Evolutionary conservation across 2,888 invertebrate species (phyloP).

Genomic region (Agrotis puta): DNA sequence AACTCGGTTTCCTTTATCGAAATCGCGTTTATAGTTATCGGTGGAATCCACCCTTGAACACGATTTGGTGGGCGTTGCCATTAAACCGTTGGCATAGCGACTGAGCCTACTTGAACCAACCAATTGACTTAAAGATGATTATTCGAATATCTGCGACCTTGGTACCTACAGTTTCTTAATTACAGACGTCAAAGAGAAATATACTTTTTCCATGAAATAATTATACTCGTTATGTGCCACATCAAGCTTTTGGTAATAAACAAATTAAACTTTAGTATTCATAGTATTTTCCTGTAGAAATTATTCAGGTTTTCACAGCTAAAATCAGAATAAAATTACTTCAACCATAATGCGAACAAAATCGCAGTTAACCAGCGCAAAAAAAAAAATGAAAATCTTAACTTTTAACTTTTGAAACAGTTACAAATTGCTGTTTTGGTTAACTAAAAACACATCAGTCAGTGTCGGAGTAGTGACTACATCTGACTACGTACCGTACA

Average conservation of each 20-base stretch:
- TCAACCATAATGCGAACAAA: slow-evolving; percentile 36
- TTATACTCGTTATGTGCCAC: background rate
- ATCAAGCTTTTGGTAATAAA: background rate
- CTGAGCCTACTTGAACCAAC: too few relatives aligned
- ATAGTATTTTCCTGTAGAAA: background rate
- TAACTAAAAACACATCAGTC: slow-evolving; percentile 52
- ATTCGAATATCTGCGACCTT: background rate
- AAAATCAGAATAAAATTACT: slow-evolving; percentile 30
- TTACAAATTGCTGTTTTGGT: slow-evolving; percentile 53
- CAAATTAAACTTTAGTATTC: background rate
- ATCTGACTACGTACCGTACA: slow-evolving; percentile 40
- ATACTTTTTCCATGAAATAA: background rate
- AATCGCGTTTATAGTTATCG: too few relatives aligned
- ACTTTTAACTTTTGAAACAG: slow-evolving; percentile 48
- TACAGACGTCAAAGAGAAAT: too few relatives aligned
- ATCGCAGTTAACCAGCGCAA: slow-evolving; percentile 32
- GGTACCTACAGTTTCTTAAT: background rate
- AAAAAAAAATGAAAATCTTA: slow-evolving; percentile 45
- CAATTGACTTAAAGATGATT: too few relatives aligned
- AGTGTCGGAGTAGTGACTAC: slow-evolving; percentile 43
- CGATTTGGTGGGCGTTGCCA: too few relatives aligned
- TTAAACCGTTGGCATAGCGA: too few relatives aligned
- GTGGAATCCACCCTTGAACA: too few relatives aligned
- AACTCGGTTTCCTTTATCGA: too few relatives aligned
- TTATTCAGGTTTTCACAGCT: background rate